Base-by-base conservation (phyloP, 2,797 vertebrate genomes). In the Centropyge bicolor region DNA sequence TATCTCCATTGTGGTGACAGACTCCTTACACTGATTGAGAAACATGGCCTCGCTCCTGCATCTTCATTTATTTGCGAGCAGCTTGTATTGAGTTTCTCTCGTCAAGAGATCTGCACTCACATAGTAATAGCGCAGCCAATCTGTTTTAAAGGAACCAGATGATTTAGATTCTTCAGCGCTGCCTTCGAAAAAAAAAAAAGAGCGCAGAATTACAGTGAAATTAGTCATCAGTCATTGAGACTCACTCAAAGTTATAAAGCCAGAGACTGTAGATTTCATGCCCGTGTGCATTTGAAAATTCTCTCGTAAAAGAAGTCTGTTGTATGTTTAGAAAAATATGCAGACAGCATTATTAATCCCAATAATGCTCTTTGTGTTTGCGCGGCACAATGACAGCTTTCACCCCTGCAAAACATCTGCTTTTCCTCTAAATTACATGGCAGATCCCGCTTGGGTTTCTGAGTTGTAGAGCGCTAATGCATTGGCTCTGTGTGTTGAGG, bases 1-100 rank as follows among this genome's bases (percentile, higher is more conserved):
- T 89, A 88, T 95, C 94, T 93, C 92, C 89, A 92, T 93, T 90
- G 88, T 73, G 80, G 78, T 89, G 93, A 91, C 93, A 93, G 82
- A 74, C 88, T 81, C 85, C 85, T 90, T 82, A 72, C 78, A 60
- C 92, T 94, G 91, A 95, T 94, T 92, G 93, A 94, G 93, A 94
- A 94, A 92, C 93, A 94, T 87, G 78, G 90, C 81, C 82, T 88
- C 7, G 84, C 87, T 87, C 73, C 81, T 85, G 90, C 84, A 63
- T 89, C 89, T 89, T 94, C 88, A 94, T 95, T 93, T 93, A 89
- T 94, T 94, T 90, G 84, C 91, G n/a, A 40, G 84, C 80, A 41
- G 78, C 80, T 67, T 82, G 84, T 85, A 85, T 89, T 73, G 88
- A 89, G 83, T 86, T 82, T 77, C 74, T 84, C 81, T 85, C 61